A percentile compares a stretch with the other conserved stretches of the same genome.
Evolutionary conservation across 2,797 vertebrate species (phyloP).

Genomic region (Toxotes lorentzi): DNA sequence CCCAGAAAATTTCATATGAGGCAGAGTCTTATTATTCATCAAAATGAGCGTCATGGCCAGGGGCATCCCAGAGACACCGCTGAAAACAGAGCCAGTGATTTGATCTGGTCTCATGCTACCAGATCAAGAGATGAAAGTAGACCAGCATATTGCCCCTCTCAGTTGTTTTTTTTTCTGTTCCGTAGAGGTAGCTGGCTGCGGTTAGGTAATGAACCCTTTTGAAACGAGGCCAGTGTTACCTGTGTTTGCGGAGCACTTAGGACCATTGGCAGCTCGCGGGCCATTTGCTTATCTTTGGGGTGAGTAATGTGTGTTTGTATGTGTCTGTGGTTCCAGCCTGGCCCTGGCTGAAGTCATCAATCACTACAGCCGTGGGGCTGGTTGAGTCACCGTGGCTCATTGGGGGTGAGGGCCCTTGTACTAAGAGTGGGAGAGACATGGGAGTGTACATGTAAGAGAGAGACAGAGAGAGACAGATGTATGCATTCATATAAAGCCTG

Average conservation of each 20-base stretch:
- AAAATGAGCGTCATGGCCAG: constrained; percentile 1
- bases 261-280: constrained; percentile 68
- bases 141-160: constrained; percentile 3
- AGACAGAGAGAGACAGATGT: constrained; percentile 8
- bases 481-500: constrained; percentile 32
- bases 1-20: constrained; percentile 20
- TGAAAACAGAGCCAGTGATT: constrained; percentile 47
- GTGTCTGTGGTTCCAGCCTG: constrained; percentile 78
- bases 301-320: constrained; percentile 83
- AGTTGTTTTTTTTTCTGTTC: constrained; percentile 28
- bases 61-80: constrained; percentile 33
- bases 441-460: constrained; percentile 13
- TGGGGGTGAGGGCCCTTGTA: constrained; percentile 50
- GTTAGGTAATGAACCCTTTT: constrained; percentile 63
- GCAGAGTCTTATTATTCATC: constrained; percentile 29
- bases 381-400: constrained; percentile 60
- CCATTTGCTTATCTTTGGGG: constrained; percentile 84
- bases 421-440: constrained; percentile 25
- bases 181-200: constrained; percentile 25
- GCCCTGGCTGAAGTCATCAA: constrained; percentile 78
- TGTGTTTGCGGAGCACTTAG: constrained; percentile 83
- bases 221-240: constrained; percentile 72
- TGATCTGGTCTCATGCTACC: constrained; percentile 43
- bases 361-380: constrained; percentile 71
- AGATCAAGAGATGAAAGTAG: constrained; percentile 55